Conservation (phyloP, 2,888 invertebrate genomes). For the Lymantria dispar region DNA sequence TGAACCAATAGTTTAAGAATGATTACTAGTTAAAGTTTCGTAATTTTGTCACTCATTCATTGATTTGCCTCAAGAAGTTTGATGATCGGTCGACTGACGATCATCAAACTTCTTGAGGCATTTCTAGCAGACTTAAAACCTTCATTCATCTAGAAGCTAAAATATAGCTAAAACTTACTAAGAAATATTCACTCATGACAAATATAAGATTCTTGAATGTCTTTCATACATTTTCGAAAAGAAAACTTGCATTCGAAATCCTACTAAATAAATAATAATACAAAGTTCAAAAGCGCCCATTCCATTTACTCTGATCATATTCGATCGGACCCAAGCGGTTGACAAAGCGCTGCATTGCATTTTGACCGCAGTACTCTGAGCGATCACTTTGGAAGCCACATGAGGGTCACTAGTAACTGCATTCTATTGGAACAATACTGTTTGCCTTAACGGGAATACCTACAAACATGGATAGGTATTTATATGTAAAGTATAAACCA, state of each 20-base stretch:
- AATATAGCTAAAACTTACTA: no score
- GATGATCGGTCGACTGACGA: no score
- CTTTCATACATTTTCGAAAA: background rate
- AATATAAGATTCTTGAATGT: no score
- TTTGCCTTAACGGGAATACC: slow-evolving; percentile 14
- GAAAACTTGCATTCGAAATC: background rate
- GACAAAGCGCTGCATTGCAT: slow-evolving; percentile 4
- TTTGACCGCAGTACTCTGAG: slow-evolving; percentile 15
- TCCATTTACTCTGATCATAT: slow-evolving; percentile 12
- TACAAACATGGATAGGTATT: no score
- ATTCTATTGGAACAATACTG: slow-evolving; percentile 16
- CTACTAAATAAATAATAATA: background rate
- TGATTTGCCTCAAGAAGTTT: no score
- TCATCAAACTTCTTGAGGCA: no score
- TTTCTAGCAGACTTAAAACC: no score
- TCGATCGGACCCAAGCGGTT: slow-evolving; percentile 2
- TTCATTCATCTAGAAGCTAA: no score
- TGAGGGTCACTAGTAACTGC: slow-evolving; percentile 4
- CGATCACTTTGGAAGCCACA: slow-evolving; percentile 7
- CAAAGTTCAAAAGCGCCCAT: background rate
- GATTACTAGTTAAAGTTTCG: no score
- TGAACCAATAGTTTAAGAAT: no score
- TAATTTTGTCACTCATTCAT: no score
- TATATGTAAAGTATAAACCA: no score
- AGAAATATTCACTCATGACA: background rate